Evolutionary conservation across 2,888 invertebrate species (phyloP).

Genomic region (Heliconius ethilla): DNA sequence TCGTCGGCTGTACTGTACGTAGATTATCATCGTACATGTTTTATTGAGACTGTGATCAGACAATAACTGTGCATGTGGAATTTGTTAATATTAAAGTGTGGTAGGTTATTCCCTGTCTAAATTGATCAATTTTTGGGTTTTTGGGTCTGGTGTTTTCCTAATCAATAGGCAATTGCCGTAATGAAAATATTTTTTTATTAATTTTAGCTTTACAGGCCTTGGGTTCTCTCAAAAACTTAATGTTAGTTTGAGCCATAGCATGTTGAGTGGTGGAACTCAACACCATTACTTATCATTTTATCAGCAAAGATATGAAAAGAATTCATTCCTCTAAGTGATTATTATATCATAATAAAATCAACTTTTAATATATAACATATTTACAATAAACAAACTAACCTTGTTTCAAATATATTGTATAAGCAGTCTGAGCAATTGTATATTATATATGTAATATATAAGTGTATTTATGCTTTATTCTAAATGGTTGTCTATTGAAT

Average conservation of each 20-base stretch:
- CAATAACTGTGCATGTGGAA: not conserved
- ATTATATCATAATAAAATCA: not conserved
- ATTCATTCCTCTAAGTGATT: not conserved
- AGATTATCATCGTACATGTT: not conserved
- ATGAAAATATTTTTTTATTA: no score
- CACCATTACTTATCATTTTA: no score
- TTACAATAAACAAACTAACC: not conserved
- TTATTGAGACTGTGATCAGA: not conserved
- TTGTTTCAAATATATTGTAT: not conserved
- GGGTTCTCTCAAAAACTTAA: no score
- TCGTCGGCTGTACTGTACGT: not conserved
- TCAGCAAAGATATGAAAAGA: not conserved
- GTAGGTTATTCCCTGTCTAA: not conserved
- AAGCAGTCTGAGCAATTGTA: not conserved
- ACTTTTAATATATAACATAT: not conserved
- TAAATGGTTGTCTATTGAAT: not conserved
- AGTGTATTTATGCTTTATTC: constrained; percentile 4
- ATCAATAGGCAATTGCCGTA: no score
- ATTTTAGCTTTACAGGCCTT: no score
- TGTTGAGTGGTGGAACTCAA: no score
- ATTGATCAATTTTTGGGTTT: not conserved
- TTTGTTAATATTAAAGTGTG: not conserved
- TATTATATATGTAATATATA: not conserved
- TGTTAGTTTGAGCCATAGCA: no score
- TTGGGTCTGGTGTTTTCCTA: not conserved